Evolutionary conservation across 1,140 invertebrate species (phyloP).

Genomic region (Camponotus pennsylvanicus): DNA sequence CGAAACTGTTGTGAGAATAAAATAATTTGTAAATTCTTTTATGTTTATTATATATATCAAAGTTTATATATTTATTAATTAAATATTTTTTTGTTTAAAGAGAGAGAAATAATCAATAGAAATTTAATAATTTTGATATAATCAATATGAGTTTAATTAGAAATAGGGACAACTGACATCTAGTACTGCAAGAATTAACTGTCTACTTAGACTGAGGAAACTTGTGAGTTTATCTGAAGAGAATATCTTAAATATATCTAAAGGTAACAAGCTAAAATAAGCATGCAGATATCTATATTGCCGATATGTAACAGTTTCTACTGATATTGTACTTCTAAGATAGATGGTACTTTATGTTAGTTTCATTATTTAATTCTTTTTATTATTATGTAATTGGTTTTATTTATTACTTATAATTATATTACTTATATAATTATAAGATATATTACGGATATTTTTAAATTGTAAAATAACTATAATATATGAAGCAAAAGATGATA

Average conservation of each 20-base stretch:
- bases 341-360: background rate
- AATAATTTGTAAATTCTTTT: conserved; percentile 1
- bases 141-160: background rate
- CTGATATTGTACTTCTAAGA: background rate
- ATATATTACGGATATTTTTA: too few relatives aligned
- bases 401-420: background rate
- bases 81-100: background rate
- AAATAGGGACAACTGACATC: conserved; percentile 25
- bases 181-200: background rate
- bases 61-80: background rate
- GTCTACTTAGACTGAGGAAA: background rate
- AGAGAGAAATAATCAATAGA: background rate
- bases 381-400: background rate
- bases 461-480: too few relatives aligned
- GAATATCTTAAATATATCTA: conserved; percentile 42
- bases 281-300: conserved; percentile 2
- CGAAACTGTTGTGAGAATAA: background rate
- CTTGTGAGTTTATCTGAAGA: conserved; percentile 4
- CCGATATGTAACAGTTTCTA: background rate
- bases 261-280: conserved; percentile 5
- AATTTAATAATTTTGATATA: conserved; percentile 6
- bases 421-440: background rate
- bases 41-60: background rate
- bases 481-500: too few relatives aligned
- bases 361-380: background rate